Base-by-base conservation (phyloP, 2,113 vertebrate species). In the Tragelaphus scriptus region DNA sequence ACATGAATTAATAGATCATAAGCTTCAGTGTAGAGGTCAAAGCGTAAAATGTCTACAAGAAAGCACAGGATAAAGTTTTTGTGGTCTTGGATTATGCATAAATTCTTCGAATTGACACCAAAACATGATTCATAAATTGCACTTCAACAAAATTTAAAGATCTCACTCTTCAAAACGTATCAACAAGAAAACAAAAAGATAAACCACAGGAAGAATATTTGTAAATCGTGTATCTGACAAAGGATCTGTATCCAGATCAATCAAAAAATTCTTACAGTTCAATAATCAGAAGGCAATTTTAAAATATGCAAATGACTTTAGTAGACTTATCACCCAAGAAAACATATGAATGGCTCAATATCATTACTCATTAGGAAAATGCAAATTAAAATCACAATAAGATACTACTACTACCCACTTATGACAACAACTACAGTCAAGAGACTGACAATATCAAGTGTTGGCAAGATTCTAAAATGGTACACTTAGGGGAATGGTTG, bases 221-320 rank as follows among this genome's bases (percentile, higher is more conserved):
- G 49, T 19, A 91, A 86, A 89, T 92, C 16, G 32, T 84, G 13
- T 75, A 71, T 85, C 88, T 91, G 40, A 90, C 79, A 47, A 95
- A 75, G 23, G 47, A 95, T 75, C 59, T 81, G 14, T 58, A 95
- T 55, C 26, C 32, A 65, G 58, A 86, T 58, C 21, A 75, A 71
- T 26, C 32, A 97, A 91, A 96, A 53, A 88, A 63, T 94, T 90
- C 44, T 86, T 85, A 85, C 1, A 68, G 21, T 61, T 89, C 3
- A n/a, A n/a, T 88, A 97, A 88, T 91, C n/a, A 94, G 84, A 68
- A 88, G n/a, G 6, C 25, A 94, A 71, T 71, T 96, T 87, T 40
- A 85, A 97, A 94, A 90, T 59, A 26, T 44, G 49, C 71, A 81
- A 87, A 77, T 75, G 6, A 65, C 5, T 92, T 91, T 56, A 61